phyloP scores from a whole-genome alignment of 35 echinoderm and acorn worm species.

The Holothuria glaberrima region DNA sequence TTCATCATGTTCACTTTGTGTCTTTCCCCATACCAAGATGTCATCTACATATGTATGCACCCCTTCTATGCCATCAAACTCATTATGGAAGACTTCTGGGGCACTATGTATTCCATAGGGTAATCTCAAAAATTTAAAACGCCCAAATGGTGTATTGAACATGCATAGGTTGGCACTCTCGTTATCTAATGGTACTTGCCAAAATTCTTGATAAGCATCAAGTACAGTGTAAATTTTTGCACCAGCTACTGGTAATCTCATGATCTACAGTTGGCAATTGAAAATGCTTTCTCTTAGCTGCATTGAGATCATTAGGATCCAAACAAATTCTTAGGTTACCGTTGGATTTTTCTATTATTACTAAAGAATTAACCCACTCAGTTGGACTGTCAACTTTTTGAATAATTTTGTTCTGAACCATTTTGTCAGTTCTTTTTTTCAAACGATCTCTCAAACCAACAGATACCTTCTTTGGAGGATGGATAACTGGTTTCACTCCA shows the following conservation, averaged over 20 bases:
- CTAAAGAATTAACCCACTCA: too few species aligned
- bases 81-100: slow-evolving; percentile 41
- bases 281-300: neutral
- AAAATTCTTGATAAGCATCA: too few species aligned
- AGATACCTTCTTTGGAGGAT: neutral
- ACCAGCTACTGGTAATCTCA: neutral
- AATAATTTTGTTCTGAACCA: neutral
- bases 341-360: too few species aligned
- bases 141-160: slow-evolving; percentile 51
- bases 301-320: too few species aligned
- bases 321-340: too few species aligned
- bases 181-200: too few species aligned
- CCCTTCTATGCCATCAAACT: neutral
- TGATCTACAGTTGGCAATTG: slow-evolving; percentile 12
- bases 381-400: slow-evolving; percentile 50
- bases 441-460: neutral
- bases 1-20: too few species aligned
- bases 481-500: too few species aligned
- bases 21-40: too few species aligned
- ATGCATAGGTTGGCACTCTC: slow-evolving; percentile 10
- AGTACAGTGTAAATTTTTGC: neutral
- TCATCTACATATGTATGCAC: too few species aligned
- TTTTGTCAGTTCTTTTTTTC: slow-evolving; percentile 12
- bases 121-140: slow-evolving; percentile 13
- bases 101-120: too few species aligned